Base-by-base conservation (phyloP, 2,888 invertebrate genomes). In the Habrosyne pyritoides region DNA sequence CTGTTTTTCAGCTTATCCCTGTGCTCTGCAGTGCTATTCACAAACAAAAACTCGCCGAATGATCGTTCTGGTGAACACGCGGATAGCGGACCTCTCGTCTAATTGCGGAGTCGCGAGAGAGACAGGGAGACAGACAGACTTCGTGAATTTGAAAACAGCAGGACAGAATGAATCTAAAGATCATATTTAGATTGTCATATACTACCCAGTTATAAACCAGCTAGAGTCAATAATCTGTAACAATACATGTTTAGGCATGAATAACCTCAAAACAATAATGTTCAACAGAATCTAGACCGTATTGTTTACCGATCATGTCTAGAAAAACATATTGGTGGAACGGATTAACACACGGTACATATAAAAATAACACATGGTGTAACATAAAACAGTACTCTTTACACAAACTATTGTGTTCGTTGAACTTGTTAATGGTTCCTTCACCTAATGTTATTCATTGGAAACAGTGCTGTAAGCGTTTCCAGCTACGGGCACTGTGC, bases 381-480 rank as follows among this genome's bases (percentile, higher is more conserved):
- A 49, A 36, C 18, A 47, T 52, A 52, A 52, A 49, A 49, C 36
- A 47, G 53, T 47, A 14, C 21, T 33, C 49, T 42, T 47, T 50
- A 47, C 52, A 53, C 56, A 56, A 66, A 67, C 61, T 64, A 66
- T 65, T 53, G 49, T 66, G 73, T 64, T 60, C 71, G 69, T 60
- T 71, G 72, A 71, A 66, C 71, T 64, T 67, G 64, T 63, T 62
- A 69, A 68, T 64, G 63, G 65, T 63, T 62, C 57, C 57, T 54
- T 46, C 47, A 48, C 55, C 55, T 63, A 63, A 66, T 56, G 56
- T 53, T 65, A 60, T 69, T 57, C 57, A 60, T 62, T 61, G 58
- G 18, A 56, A 56, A 21, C 42, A 66, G 36, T 36, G 36, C 36
- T 12, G 18, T n/a, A n/a, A 42, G 18, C 18, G 42, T 42, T 42